phyloP scores from a whole-genome alignment of 2,888 invertebrate genomes.

The Rhagophthalmus giganteus region DNA sequence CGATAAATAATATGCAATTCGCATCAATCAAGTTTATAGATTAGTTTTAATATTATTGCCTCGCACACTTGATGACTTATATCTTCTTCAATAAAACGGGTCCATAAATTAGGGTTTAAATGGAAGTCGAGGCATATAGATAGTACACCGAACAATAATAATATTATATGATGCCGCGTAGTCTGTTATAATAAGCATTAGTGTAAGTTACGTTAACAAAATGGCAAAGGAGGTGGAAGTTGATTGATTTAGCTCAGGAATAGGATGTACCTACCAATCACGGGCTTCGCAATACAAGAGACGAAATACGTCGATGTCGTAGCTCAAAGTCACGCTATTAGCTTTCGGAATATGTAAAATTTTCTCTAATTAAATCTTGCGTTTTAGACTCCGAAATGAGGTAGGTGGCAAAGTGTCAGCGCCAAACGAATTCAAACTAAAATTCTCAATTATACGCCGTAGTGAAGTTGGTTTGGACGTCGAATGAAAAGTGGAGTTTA shows the following conservation, averaged over 20 bases:
- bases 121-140: conserved; percentile 16
- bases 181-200: conserved; percentile 19
- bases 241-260: conserved; percentile 26
- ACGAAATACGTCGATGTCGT: conserved; percentile 15
- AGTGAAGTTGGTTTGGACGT: conserved; percentile 11
- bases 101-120: conserved; percentile 19
- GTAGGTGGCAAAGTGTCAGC: conserved; percentile 18
- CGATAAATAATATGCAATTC: conserved; percentile 45
- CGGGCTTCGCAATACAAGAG: conserved; percentile 27
- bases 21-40: conserved; percentile 47
- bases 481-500: conserved; percentile 12
- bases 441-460: conserved; percentile 15
- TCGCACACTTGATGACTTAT: conserved; percentile 24
- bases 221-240: conserved; percentile 26
- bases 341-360: conserved; percentile 24
- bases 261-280: conserved; percentile 23
- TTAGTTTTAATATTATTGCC: conserved; percentile 44
- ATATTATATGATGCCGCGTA: conserved; percentile 15
- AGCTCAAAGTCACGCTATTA: conserved; percentile 27
- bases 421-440: conserved; percentile 15
- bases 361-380: conserved; percentile 21
- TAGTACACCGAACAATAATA: conserved; percentile 16
- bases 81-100: conserved; percentile 32
- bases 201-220: conserved; percentile 21
- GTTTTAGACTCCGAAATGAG: conserved; percentile 18